Conservation (phyloP, 1,140 invertebrate genomes). For the Drusus annulatus region DNA sequence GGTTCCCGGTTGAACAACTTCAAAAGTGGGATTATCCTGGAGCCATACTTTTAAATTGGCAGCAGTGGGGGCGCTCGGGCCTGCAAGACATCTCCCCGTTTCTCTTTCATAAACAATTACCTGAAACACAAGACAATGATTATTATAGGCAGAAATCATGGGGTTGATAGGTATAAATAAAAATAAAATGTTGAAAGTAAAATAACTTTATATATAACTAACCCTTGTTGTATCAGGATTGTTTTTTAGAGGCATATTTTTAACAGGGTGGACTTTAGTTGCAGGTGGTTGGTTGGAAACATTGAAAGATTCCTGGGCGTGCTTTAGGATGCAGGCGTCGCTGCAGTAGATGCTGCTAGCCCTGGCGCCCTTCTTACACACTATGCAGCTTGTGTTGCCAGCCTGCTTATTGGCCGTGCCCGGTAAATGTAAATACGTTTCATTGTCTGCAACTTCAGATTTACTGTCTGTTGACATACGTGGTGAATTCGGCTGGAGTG, state of each 20-base stretch:
- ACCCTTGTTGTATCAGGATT: conserved; percentile 26
- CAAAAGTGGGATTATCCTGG: conserved; percentile 88
- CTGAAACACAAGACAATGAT: conserved; percentile 61
- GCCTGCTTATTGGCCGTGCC: conserved; percentile 38
- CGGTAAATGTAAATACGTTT: conserved; percentile 41
- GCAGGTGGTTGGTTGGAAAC: conserved; percentile 63
- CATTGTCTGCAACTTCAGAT: conserved; percentile 30
- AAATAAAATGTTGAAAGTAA: background rate
- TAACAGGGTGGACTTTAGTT: conserved; percentile 56
- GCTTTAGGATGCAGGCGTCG: conserved; percentile 87
- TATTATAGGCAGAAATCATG: background rate
- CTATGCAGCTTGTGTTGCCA: conserved; percentile 74
- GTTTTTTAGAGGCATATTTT: conserved; percentile 7
- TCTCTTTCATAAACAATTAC: conserved; percentile 87
- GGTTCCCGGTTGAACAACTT: conserved; percentile 81
- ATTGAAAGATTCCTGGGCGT: conserved; percentile 82
- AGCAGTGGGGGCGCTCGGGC: conserved; percentile 83
- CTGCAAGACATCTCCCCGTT: conserved; percentile 82
- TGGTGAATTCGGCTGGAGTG: conserved; percentile 38
- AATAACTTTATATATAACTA: background rate
- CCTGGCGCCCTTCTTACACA: conserved; percentile 81
- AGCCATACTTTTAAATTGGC: conserved; percentile 87
- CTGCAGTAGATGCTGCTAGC: conserved; percentile 89
- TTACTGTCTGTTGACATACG: conserved; percentile 50
- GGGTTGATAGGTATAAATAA: no score